Percentiles rank a stretch among this genome's conserved stretches.
Conservation (phyloP, 1,140 invertebrate genomes). For the Drosophila pseudoananassae region DNA sequence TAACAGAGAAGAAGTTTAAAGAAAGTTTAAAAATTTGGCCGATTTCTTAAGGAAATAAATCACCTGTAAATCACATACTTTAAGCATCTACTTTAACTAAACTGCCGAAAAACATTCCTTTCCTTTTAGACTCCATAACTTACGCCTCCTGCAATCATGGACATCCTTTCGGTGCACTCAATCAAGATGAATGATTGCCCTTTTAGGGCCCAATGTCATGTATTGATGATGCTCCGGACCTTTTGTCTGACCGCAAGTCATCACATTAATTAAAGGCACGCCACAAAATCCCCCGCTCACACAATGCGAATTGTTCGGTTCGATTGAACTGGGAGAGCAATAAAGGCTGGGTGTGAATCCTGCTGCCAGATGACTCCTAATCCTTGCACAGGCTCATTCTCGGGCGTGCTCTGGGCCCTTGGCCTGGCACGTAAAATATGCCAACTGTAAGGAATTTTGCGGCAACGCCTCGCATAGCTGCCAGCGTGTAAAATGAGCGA, state of each 20-base stretch:
- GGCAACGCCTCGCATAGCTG: conserved; percentile 73
- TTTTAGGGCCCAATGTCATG: conserved; percentile 26
- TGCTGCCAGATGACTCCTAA: conserved; percentile 42
- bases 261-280: conserved; percentile 58
- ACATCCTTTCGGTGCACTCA: neutral
- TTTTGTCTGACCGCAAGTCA: conserved; percentile 55
- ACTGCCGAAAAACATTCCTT: neutral
- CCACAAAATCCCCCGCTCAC: conserved; percentile 27
- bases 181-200: conserved; percentile 45
- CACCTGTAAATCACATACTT: neutral
- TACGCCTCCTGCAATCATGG: conserved; percentile 16
- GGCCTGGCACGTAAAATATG: conserved; percentile 74
- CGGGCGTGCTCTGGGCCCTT: conserved; percentile 39
- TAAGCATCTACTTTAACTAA: neutral
- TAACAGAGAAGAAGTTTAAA: neutral
- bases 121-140: conserved; percentile 8
- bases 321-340: conserved; percentile 26
- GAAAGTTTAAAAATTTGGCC: neutral
- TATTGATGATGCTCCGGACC: conserved; percentile 54
- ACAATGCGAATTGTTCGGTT: conserved; percentile 58
- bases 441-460: conserved; percentile 70
- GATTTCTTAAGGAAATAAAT: neutral
- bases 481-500: conserved; percentile 79
- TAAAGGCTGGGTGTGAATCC: conserved; percentile 15
- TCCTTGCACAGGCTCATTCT: conserved; percentile 54